These are phyloP conservation scores for Clarias batrachus DNA, from an alignment of 2,113 vertebrate species.

Conservation along the genomic window DNA sequence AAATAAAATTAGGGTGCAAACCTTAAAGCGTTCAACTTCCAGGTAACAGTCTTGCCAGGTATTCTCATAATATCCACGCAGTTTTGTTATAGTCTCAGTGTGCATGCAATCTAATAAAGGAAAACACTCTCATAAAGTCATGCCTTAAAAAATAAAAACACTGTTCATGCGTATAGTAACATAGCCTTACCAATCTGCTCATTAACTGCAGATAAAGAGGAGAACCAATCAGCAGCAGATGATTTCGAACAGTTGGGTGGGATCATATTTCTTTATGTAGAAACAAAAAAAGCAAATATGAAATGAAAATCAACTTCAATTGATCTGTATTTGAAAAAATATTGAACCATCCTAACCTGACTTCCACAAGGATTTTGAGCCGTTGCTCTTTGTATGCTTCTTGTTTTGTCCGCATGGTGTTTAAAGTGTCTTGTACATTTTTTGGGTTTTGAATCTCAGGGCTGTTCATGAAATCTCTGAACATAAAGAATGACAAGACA, in stretches of 20 bases:
- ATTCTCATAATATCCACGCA: conserved; percentile 64
- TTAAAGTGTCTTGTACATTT: conserved; percentile 60
- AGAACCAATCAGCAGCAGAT: conserved; percentile 74
- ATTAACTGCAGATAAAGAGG: conserved; percentile 72
- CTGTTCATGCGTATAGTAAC: neutral
- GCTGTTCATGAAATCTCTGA: conserved; percentile 73
- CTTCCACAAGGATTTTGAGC: conserved; percentile 57
- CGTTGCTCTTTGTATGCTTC: conserved; percentile 58
- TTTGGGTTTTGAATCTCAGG: conserved; percentile 65
- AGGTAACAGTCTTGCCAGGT: conserved; percentile 68
- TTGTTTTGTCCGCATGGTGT: conserved; percentile 65
- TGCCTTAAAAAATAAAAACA: too few species aligned
- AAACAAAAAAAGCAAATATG: conserved; percentile 40
- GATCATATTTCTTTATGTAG: conserved; percentile 69
- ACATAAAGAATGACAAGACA: neutral
- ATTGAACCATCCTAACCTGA: conserved; percentile 64
- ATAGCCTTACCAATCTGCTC: conserved; percentile 74
- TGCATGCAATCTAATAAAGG: conserved; percentile 68
- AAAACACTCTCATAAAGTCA: neutral
- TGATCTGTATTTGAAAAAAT: neutral
- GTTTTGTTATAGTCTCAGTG: conserved; percentile 60
- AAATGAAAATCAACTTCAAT: neutral
- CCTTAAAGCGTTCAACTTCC: conserved; percentile 71
- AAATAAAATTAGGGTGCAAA: conserved; percentile 40
- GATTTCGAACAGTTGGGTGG: conserved; percentile 70